These are phyloP conservation scores for Ageneiosus marmoratus DNA, from an alignment of 2,113 vertebrate species.

Conservation along the genomic window DNA sequence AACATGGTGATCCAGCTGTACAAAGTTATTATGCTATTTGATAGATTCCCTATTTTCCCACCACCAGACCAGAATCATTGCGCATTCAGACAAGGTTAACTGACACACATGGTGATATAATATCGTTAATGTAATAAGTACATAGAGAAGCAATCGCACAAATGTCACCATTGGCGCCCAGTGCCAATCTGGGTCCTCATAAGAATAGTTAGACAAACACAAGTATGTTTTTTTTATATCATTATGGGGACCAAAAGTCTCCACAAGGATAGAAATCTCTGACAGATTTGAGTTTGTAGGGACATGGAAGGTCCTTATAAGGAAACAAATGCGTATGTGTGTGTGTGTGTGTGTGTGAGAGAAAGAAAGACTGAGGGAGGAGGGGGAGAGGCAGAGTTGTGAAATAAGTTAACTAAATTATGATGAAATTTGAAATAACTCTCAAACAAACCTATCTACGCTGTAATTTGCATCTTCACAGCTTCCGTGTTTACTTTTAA, in stretches of 20 bases:
- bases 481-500: constrained; percentile 21
- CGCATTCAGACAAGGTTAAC: no score
- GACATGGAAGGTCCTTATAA: background rate
- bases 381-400: background rate
- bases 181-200: background rate
- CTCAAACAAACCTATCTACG: background rate
- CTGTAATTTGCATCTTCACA: background rate
- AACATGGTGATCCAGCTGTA: no score
- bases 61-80: no score
- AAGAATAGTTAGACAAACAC: background rate
- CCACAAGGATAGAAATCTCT: background rate
- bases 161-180: no score
- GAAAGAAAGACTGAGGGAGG: background rate
- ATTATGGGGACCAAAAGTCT: background rate
- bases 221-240: no score
- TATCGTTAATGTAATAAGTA: no score
- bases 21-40: no score
- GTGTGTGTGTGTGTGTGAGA: background rate
- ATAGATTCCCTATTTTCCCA: no score
- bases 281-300: background rate
- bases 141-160: no score
- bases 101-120: no score
- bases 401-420: constrained; percentile 7
- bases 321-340: background rate
- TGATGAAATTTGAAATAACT: constrained; percentile 16